Evolutionary conservation across 2,888 invertebrate genomes (phyloP).

Genomic region (Drosophila mettleri): DNA sequence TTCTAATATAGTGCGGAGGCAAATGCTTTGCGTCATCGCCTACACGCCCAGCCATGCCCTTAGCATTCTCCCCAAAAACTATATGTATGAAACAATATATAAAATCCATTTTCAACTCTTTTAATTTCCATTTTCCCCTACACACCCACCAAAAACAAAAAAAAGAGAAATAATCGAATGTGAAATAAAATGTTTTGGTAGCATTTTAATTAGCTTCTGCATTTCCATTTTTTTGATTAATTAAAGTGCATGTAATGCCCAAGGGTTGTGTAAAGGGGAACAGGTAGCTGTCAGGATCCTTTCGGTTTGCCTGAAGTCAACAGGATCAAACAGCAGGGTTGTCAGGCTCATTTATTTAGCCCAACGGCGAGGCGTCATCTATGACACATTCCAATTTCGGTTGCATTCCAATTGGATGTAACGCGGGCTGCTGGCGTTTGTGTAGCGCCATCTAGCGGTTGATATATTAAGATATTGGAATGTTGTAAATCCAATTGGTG

Average conservation of each 20-base stretch:
- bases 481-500: neutral
- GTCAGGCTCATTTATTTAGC: constrained; percentile 8
- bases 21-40: constrained; percentile 80
- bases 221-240: constrained; percentile 62
- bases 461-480: neutral
- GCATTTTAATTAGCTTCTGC: constrained; percentile 73
- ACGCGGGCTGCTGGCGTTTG: neutral
- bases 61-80: neutral
- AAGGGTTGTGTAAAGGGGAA: constrained; percentile 14
- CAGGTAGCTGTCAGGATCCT: constrained; percentile 16
- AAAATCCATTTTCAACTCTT: constrained; percentile 42
- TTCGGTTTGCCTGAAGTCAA: constrained; percentile 11
- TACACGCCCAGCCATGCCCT: constrained; percentile 72
- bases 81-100: constrained; percentile 6
- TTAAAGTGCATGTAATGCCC: constrained; percentile 71
- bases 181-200: constrained; percentile 74
- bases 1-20: constrained; percentile 62
- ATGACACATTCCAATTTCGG: neutral
- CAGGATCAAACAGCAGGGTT: constrained; percentile 35
- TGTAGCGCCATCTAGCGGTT: constrained; percentile 55
- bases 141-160: constrained; percentile 21
- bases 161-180: too few species aligned
- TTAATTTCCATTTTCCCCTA: constrained; percentile 21
- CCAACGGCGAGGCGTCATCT: constrained; percentile 54
- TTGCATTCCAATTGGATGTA: constrained; percentile 39